Evolutionary conservation across 1,140 invertebrate species (phyloP).

Genomic region (Coptotermes formosanus): DNA sequence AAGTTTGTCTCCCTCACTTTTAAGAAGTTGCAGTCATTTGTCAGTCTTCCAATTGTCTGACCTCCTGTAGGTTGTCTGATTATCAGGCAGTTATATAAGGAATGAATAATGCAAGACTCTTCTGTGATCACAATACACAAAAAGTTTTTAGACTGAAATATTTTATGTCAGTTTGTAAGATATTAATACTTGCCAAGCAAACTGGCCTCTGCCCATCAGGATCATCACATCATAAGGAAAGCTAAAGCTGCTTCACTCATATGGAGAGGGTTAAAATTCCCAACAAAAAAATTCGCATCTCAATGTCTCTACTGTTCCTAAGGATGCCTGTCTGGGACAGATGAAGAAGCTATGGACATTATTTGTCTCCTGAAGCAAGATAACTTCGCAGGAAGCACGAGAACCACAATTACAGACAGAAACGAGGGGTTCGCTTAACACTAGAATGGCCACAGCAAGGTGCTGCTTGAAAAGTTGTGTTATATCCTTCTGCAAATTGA

Average conservation of each 20-base stretch:
- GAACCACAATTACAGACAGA: slow-evolving; percentile 20
- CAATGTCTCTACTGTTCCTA: neutral
- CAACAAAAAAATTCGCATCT: slow-evolving; percentile 18
- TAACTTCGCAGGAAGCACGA: neutral
- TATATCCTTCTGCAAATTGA: neutral
- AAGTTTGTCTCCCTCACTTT: slow-evolving; percentile 94
- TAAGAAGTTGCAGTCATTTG: slow-evolving; percentile 47
- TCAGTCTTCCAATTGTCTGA: too few species aligned
- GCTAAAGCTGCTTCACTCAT: too few species aligned
- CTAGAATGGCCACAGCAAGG: neutral
- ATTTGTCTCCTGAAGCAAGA: neutral
- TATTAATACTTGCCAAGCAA: too few species aligned
- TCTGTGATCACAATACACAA: too few species aligned
- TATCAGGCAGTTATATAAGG: too few species aligned
- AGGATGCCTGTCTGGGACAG: neutral
- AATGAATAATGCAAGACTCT: too few species aligned
- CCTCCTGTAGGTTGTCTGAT: too few species aligned
- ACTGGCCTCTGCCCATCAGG: too few species aligned
- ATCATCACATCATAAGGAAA: neutral
- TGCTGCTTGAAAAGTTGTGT: neutral
- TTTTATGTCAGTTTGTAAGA: too few species aligned
- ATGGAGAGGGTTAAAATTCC: neutral
- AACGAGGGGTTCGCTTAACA: neutral
- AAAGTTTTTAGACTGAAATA: too few species aligned
- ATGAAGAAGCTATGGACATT: neutral